Evolutionary conservation across 2,113 vertebrate species (phyloP), one percentile per base, ranked within the genome.

Genomic region (Gavialis gangeticus): DNA sequence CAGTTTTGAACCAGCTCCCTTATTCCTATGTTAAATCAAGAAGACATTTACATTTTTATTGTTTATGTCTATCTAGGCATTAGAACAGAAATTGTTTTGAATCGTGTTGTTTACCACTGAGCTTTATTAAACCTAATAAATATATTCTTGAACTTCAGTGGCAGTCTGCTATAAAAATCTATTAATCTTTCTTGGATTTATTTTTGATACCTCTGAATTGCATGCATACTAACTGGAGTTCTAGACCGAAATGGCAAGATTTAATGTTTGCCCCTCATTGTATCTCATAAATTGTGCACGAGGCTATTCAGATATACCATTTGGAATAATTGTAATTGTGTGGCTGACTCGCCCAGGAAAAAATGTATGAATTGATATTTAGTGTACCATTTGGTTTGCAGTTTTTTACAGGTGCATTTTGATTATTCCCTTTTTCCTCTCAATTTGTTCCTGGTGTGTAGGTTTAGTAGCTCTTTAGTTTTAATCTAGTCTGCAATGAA

Each of bases 1-100:
- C 93, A 94, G 85, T 83, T 46, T 81, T 22, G 9, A 95, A 94
- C 71, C 75, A 92, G 81, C 59, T 94, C 95, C 90, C 85, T 75
- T 93, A 87, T 93, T 71, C 63, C 30, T 94, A 28, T 88, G 75
- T 91, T 89, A 95, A 94, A 91, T 63, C 58, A 87, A 87, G 16
- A 93, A 46, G 82, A 75, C 64, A 87, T 85, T 91, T 88, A 18
- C 14, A 84, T 46, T 62, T 89, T 88, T 79, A 28, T 81, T 92
- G 82, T 79, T 94, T 75, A 67, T 92, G 60, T 96, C 75, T 85
- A 2, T 27, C 77, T 85, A 94, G 60, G 76, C 87, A 87, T 93
- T 95, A 87, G 79, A 57, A 54, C 34, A 66, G 87, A 60, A 71
- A 84, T 92, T 89, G 63, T 87, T 97, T 78, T 84, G 67, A 91